Evolutionary conservation across 2,797 vertebrate species (phyloP), one percentile per base, ranked within the genome.

Genomic region (Anomalospiza imberbis): DNA sequence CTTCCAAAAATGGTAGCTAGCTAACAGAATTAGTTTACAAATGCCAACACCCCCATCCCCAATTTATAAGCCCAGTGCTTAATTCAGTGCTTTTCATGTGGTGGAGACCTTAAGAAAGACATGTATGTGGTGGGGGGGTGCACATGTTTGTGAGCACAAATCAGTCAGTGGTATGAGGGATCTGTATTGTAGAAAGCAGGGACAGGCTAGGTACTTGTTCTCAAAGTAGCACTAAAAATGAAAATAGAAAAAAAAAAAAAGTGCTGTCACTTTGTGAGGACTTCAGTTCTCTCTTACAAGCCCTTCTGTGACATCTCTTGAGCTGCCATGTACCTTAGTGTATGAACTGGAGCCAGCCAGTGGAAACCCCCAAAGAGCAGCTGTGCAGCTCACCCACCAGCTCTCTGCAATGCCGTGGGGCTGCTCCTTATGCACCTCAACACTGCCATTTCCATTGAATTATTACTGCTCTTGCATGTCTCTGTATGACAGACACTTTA

Each of bases 101-200:
- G 22, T 38, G 10, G 7, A n/a, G 34, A 73, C 58, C 36, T 53
- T 55, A 47, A 76, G 19, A 66, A 47, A 65, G 57, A 45, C 10
- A 55, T 1, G 2, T 17, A 19, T 21, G 16, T 19, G 22, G 12
- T 25, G 15, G 17, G 26, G 3, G 12, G 11, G 9, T 63, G 45
- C 50, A 50, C 6, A 10, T 0, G 0, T 32, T 53, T 50, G 32
- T 8, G 14, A 2, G 1, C 38, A 26, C 17, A 82, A 48, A 14
- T 12, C 25, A 45, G 13, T 11, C 31, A 50, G 28, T 0, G 0
- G 25, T 61, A 75, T 57, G 54, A 85, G 8, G 26, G 70, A 86
- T 83, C 31, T 6, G 0, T 17, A 17, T 1, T 13, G 36, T 10
- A 77, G 34, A 54, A 75, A 54, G 68, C 31, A 70, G 51, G 38